Percentiles rank a stretch among this genome's conserved stretches.
Evolutionary conservation across 1,140 invertebrate genomes (phyloP).

Genomic region (Drosophila lacteicornis): DNA sequence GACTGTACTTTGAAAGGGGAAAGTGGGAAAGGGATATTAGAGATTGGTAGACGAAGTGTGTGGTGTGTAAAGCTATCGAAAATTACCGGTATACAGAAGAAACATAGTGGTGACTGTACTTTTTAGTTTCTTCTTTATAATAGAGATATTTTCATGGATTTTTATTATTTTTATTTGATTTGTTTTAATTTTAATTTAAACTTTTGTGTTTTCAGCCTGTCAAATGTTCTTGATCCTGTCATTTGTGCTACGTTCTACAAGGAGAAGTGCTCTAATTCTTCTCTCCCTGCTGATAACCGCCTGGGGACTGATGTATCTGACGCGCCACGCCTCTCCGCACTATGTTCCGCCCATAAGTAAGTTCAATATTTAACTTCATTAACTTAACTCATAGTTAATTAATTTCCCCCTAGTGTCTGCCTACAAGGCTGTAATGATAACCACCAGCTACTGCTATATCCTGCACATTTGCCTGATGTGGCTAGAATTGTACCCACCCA

Average conservation of each 20-base stretch:
- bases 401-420: constrained; percentile 49
- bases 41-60: not conserved
- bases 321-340: constrained; percentile 64
- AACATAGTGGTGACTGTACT: too few species aligned
- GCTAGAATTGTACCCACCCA: constrained; percentile 73
- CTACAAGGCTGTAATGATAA: constrained; percentile 64
- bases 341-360: constrained; percentile 76
- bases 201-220: constrained; percentile 57
- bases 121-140: not conserved
- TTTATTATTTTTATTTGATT: too few species aligned
- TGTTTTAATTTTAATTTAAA: too few species aligned
- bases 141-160: not conserved
- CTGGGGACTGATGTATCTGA: constrained; percentile 72
- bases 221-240: constrained; percentile 69
- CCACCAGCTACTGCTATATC: constrained; percentile 67
- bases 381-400: too few species aligned
- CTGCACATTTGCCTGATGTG: constrained; percentile 71
- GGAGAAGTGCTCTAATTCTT: constrained; percentile 69
- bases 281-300: constrained; percentile 58
- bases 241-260: constrained; percentile 70
- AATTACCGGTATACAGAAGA: too few species aligned
- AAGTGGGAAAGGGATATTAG: not conserved
- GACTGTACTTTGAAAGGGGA: constrained; percentile 30
- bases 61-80: too few species aligned
- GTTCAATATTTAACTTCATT: too few species aligned